Evolutionary conservation across 2,888 invertebrate species (phyloP).

Genomic region (Acleris sparsana): DNA sequence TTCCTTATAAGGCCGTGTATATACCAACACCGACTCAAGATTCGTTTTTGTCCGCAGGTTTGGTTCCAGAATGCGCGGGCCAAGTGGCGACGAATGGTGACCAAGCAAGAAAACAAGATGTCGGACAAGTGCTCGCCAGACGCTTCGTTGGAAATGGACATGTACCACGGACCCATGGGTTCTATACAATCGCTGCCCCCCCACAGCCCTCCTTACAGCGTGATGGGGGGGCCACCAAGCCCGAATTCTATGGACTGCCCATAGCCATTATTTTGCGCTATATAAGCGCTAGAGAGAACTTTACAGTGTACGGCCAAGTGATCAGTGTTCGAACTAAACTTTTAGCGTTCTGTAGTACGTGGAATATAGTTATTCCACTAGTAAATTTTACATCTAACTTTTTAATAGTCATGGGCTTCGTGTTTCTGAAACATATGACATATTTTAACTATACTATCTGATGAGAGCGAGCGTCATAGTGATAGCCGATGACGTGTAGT

Average conservation of each 20-base stretch:
- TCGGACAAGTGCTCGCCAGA: conserved; percentile 88
- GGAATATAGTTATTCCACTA: no score
- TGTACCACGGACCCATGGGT: conserved; percentile 86
- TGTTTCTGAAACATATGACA: no score
- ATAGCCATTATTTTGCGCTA: conserved; percentile 82
- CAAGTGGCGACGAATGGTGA: conserved; percentile 95
- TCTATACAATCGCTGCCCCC: conserved; percentile 86
- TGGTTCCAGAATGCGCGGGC: conserved; percentile 98
- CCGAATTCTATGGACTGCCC: conserved; percentile 90
- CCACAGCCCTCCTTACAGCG: conserved; percentile 88
- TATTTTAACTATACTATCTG: no score
- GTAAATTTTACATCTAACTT: no score
- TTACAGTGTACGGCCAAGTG: conserved; percentile 12
- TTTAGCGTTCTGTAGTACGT: neutral
- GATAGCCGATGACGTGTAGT: no score
- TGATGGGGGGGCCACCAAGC: conserved; percentile 86
- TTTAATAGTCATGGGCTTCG: no score
- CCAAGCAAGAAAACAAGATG: conserved; percentile 90
- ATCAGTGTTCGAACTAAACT: neutral
- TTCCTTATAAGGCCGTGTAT: conserved; percentile 13
- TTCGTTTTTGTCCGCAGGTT: conserved; percentile 87
- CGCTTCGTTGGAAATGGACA: conserved; percentile 85
- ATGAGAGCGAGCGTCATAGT: no score
- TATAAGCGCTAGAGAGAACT: conserved; percentile 64
- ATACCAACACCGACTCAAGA: conserved; percentile 50